Evolutionary conservation across 2,113 vertebrate genomes (phyloP).

Genomic region (Tychaedon coryphoeus): DNA sequence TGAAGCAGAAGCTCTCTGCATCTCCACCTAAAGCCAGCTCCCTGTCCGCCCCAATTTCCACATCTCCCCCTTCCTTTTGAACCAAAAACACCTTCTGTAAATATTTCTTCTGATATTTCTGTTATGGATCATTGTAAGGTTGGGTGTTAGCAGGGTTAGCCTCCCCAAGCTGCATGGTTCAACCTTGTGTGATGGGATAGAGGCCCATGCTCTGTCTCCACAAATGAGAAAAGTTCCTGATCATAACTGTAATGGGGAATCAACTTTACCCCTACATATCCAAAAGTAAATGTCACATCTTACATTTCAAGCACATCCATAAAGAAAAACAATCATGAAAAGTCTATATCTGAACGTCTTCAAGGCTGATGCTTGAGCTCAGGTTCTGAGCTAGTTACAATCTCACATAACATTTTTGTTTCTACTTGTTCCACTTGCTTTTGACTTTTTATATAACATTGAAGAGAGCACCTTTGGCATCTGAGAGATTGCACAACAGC

Average conservation of each 20-base stretch:
- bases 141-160: no score
- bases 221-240: no score
- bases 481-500: not conserved
- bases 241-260: not conserved
- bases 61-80: no score
- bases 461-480: not conserved
- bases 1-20: no score
- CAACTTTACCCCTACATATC: not conserved
- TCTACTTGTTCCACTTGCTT: not conserved
- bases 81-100: no score
- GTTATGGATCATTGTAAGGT: no score
- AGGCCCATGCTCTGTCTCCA: no score
- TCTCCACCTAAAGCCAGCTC: no score
- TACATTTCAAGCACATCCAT: not conserved
- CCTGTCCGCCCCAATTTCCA: no score
- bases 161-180: no score
- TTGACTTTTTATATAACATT: not conserved
- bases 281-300: not conserved
- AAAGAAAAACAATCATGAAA: not conserved
- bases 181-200: no score
- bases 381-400: not conserved
- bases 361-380: not conserved
- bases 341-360: not conserved
- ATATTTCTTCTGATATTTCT: no score
- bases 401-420: not conserved